phyloP scores from a whole-genome alignment of 2,888 invertebrate species.

The Oscheius onirici region DNA sequence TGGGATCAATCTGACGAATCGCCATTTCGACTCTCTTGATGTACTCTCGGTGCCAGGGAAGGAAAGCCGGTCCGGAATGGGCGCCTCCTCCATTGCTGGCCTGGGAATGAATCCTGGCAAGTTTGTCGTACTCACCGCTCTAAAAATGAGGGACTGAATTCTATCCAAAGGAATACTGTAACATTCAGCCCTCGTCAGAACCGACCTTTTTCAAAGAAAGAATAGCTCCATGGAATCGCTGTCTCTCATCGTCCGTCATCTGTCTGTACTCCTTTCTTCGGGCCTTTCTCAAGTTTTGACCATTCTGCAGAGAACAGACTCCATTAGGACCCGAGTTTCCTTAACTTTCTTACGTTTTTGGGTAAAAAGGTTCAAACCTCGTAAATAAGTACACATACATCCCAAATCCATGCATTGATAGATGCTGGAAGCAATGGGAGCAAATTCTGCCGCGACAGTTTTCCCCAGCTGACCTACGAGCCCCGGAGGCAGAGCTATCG shows the following conservation, averaged over 20 bases:
- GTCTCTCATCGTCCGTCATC: conserved; percentile 67
- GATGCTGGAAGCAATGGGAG: conserved; percentile 62
- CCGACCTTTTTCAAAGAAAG: conserved; percentile 43
- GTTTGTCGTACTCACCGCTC: conserved; percentile 51
- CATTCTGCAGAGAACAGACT: conserved; percentile 51
- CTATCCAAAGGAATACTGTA: neutral
- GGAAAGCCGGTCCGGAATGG: conserved; percentile 67
- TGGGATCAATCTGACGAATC: conserved; percentile 58
- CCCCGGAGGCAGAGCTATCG: conserved; percentile 60
- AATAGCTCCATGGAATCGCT: conserved; percentile 46
- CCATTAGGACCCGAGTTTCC: conserved; percentile 35
- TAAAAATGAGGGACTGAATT: conserved; percentile 30
- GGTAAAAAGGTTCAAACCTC: conserved; percentile 40
- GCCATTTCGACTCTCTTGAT: conserved; percentile 63
- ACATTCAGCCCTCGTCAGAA: neutral
- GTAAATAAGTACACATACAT: conserved; percentile 66
- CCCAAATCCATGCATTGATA: conserved; percentile 68
- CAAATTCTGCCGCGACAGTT: conserved; percentile 58
- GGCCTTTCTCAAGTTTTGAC: conserved; percentile 44
- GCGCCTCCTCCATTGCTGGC: conserved; percentile 62
- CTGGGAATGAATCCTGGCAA: conserved; percentile 60
- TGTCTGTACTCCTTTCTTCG: conserved; percentile 66
- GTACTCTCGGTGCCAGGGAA: conserved; percentile 68
- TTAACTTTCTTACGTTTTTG: neutral
- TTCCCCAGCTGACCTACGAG: conserved; percentile 41